phyloP scores from a whole-genome alignment of 2,888 invertebrate genomes.

The Drosophila aldrichi region DNA sequence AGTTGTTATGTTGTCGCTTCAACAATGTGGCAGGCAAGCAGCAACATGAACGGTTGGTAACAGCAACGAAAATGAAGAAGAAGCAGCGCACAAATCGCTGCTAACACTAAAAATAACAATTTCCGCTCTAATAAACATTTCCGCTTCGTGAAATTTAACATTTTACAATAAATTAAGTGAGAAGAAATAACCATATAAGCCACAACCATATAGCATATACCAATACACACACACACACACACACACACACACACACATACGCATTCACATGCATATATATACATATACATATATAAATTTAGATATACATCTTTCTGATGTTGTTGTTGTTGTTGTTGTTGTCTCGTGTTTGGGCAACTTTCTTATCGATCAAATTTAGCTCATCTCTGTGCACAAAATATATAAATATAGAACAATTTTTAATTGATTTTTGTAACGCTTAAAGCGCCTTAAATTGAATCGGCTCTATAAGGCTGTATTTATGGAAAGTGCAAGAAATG shows the following conservation, averaged over 20 bases:
- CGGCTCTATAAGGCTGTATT: too few species aligned
- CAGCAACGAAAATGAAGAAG: constrained; percentile 22
- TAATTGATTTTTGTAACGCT: constrained; percentile 15
- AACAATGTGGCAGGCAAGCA: constrained; percentile 17
- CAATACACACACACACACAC: constrained; percentile 30
- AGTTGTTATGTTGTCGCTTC: constrained; percentile 27
- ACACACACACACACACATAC: constrained; percentile 19
- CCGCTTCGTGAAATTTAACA: constrained; percentile 81
- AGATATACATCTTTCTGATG: neutral
- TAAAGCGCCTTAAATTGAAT: neutral
- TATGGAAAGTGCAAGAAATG: neutral
- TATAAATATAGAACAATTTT: constrained; percentile 4
- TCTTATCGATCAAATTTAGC: constrained; percentile 44
- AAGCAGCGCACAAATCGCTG: constrained; percentile 46
- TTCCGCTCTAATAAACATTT: constrained; percentile 82
- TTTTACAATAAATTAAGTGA: constrained; percentile 82
- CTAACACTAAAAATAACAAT: constrained; percentile 79
- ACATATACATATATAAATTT: neutral
- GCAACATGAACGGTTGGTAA: neutral
- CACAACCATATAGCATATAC: constrained; percentile 54
- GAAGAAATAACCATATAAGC: constrained; percentile 75
- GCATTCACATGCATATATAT: neutral
- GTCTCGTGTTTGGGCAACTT: constrained; percentile 40
- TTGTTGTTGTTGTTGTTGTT: constrained; percentile 11
- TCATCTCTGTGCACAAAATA: neutral